A percentile compares a stretch with the other conserved stretches of the same genome.
These are phyloP conservation scores for Biston stratarius DNA, from an alignment of 2,888 invertebrate genomes.

Conservation along the genomic window DNA sequence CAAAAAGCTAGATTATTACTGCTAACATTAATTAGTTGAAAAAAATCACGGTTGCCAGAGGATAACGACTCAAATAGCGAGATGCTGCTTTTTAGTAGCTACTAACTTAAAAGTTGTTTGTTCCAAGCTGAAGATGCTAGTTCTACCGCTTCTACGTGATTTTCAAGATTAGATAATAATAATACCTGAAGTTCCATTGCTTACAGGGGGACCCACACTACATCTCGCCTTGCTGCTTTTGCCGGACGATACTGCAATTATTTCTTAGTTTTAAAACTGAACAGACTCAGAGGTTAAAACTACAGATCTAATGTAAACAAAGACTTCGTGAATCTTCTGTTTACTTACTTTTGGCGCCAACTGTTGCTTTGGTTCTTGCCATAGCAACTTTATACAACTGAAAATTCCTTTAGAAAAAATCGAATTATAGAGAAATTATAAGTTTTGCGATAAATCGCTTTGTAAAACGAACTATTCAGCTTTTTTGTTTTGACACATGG, in stretches of 20 bases:
- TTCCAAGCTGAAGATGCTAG: too few relatives aligned
- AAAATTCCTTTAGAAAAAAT: neutral
- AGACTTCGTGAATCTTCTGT: neutral
- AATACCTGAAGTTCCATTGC: constrained; percentile 35
- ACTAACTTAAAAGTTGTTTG: too few relatives aligned
- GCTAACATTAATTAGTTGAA: too few relatives aligned
- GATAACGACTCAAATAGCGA: too few relatives aligned
- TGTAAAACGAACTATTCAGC: too few relatives aligned
- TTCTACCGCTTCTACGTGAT: neutral
- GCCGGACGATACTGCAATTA: constrained; percentile 65
- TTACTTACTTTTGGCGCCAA: constrained; percentile 69
- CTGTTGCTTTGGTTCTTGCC: constrained; percentile 69
- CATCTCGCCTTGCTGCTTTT: constrained; percentile 79
- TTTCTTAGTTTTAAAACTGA: neutral
- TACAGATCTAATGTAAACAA: neutral
- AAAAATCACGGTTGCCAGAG: too few relatives aligned
- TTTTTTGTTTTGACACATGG: neutral
- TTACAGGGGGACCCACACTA: constrained; percentile 59
- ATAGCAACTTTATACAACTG: constrained; percentile 10
- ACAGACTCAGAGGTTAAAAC: neutral
- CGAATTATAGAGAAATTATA: neutral
- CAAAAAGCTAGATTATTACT: too few relatives aligned
- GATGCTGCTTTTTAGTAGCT: too few relatives aligned
- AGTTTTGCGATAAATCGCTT: too few relatives aligned
- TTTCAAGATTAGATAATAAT: neutral